Conservation (phyloP, 2,113 vertebrate genomes). For the Aphyosemion australe region DNA sequence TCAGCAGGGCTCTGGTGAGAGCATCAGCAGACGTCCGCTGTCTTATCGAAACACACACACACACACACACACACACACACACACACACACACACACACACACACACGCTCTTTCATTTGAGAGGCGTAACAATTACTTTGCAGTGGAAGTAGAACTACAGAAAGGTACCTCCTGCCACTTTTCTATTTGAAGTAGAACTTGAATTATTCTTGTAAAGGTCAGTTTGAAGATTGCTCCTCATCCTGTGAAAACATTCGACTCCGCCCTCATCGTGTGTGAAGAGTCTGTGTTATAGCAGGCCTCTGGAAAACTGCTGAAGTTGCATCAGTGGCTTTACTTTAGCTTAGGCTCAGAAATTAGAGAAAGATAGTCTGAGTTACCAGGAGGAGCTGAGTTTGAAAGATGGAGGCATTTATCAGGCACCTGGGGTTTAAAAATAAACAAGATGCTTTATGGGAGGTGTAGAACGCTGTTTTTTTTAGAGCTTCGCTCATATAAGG, state of each 20-base stretch:
- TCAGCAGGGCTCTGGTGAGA: constrained; percentile 93
- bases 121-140: constrained; percentile 1
- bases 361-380: constrained; percentile 3
- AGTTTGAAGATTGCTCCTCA: not conserved
- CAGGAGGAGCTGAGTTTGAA: not conserved
- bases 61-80: not conserved
- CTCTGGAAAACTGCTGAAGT: constrained; percentile 17
- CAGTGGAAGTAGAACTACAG: constrained; percentile 2
- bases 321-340: constrained; percentile 10
- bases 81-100: no score
- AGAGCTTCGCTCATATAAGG: not conserved
- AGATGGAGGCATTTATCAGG: constrained; percentile 7
- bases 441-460: not conserved
- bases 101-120: not conserved
- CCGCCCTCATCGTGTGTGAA: not conserved
- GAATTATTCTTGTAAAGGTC: not conserved
- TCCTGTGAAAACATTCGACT: not conserved
- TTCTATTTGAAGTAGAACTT: constrained; percentile 5
- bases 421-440: constrained; percentile 16
- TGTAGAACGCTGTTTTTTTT: constrained; percentile 4
- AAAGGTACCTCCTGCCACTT: not conserved
- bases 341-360: constrained; percentile 2
- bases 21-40: constrained; percentile 6
- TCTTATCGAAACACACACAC: constrained; percentile 1
- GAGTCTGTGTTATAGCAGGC: not conserved